These are phyloP conservation scores for Paralichthys olivaceus DNA, from an alignment of 2,113 vertebrate genomes.

Conservation along the genomic window DNA sequence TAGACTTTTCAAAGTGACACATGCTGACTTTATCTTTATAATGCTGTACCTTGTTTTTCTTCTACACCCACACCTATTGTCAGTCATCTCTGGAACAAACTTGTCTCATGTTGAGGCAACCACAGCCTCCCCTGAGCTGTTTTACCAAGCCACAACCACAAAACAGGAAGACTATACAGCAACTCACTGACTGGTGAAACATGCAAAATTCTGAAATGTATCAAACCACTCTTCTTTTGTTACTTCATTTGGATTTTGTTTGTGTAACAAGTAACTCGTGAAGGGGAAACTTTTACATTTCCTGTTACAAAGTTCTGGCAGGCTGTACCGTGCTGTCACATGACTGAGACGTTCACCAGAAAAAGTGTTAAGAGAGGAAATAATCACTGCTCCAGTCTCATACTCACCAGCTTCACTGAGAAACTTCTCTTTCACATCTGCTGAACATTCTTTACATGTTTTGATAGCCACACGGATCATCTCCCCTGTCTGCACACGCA, in stretches of 20 bases:
- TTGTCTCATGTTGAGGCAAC: not conserved
- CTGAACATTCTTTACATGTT: conserved; percentile 92
- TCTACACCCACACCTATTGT: too few relatives aligned
- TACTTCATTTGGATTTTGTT: not conserved
- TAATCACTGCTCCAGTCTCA: not conserved
- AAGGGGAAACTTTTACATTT: not conserved
- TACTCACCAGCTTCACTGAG: conserved; percentile 92
- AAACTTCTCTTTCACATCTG: conserved; percentile 93
- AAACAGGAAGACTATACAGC: conserved; percentile 50
- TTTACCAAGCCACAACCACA: conserved; percentile 27
- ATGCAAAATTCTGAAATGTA: not conserved
- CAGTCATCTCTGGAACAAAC: not conserved
- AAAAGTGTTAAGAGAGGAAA: conserved; percentile 1
- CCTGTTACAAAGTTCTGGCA: not conserved
- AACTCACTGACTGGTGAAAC: not conserved
- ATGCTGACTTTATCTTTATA: not conserved
- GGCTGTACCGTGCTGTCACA: not conserved
- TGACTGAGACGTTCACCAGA: not conserved
- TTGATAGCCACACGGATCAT: conserved; percentile 88
- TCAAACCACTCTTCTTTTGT: not conserved
- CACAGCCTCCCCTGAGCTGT: not conserved
- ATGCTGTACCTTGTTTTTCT: too few relatives aligned
- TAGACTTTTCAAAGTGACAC: not conserved
- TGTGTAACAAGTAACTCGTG: not conserved
- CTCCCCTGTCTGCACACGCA: conserved; percentile 84